These are phyloP conservation scores for Terebella lapidaria DNA, from an alignment of 2,888 invertebrate genomes.

Conservation along the genomic window DNA sequence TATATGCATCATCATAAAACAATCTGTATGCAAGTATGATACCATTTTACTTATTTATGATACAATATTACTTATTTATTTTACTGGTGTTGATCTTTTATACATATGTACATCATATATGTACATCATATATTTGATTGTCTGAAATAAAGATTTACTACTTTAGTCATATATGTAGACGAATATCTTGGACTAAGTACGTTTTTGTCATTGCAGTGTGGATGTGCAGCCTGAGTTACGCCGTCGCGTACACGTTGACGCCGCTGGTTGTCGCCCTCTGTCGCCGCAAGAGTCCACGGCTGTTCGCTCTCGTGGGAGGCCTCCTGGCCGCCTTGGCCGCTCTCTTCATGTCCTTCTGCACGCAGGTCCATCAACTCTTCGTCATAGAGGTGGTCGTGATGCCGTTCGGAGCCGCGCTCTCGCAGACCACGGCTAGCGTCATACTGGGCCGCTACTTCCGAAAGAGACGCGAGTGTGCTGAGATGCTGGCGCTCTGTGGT, in stretches of 20 bases:
- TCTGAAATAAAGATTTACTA: too few species aligned
- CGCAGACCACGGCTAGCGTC: slow-evolving; percentile 5
- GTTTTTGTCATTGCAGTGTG: slow-evolving; percentile 72
- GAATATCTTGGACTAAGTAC: too few species aligned
- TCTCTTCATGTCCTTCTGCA: slow-evolving; percentile 83
- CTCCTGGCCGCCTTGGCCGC: slow-evolving; percentile 80
- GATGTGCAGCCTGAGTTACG: slow-evolving; percentile 60
- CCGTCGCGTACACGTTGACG: slow-evolving; percentile 71
- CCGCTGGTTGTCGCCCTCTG: slow-evolving; percentile 81
- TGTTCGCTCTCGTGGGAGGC: slow-evolving; percentile 82
- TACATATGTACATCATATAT: too few species aligned
- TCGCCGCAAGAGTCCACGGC: slow-evolving; percentile 77
- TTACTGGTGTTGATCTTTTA: too few species aligned
- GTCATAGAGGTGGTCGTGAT: background rate
- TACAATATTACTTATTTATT: too few species aligned
- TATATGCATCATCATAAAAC: too few species aligned
- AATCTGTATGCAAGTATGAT: too few species aligned
- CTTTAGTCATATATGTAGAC: too few species aligned
- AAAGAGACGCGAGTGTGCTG: slow-evolving; percentile 74
- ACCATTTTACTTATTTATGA: too few species aligned
- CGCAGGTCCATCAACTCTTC: slow-evolving; percentile 76
- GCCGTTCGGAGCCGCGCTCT: slow-evolving; percentile 3
- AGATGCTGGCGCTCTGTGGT: slow-evolving; percentile 81
- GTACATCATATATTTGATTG: too few species aligned
- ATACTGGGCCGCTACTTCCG: slow-evolving; percentile 88